These are phyloP conservation scores for Helicolenus hilgendorfi DNA, from an alignment of 2,797 vertebrate genomes.

Conservation along the genomic window DNA sequence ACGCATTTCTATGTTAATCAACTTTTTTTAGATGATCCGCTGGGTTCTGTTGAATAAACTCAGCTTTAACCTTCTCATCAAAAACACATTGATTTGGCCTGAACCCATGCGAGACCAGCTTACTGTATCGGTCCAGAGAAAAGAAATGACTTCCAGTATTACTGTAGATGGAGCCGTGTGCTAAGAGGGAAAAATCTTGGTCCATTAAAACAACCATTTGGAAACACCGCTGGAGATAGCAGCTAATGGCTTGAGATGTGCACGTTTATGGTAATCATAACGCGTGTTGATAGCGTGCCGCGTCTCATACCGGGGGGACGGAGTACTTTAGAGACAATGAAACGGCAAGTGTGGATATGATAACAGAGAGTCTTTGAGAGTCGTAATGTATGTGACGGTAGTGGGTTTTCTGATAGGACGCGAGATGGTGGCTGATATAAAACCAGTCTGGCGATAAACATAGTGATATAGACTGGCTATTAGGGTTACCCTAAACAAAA, in stretches of 20 bases:
- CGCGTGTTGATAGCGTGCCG: not conserved
- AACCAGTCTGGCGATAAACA: conserved; percentile 3
- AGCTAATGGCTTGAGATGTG: not conserved
- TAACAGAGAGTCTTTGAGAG: not conserved
- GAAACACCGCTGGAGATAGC: not conserved
- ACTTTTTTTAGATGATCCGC: not conserved
- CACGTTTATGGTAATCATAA: conserved; percentile 4
- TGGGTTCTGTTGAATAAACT: not conserved
- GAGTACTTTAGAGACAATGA: not conserved
- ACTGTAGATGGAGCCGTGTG: not conserved
- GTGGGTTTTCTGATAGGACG: not conserved
- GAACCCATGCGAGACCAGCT: not conserved
- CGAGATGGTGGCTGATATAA: conserved; percentile 19
- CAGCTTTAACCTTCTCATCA: not conserved
- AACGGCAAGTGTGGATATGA: conserved; percentile 4
- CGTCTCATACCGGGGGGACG: not conserved
- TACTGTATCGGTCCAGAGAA: not conserved
- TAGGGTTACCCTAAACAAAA: not conserved
- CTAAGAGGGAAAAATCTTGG: not conserved
- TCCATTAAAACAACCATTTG: conserved; percentile 5
- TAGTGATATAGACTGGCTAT: not conserved
- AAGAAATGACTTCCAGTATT: not conserved
- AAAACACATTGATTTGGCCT: not conserved
- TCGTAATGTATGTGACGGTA: not conserved
- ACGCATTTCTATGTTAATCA: not conserved